phyloP scores from a whole-genome alignment of 2,797 vertebrate species.

The Numenius phaeopus region DNA sequence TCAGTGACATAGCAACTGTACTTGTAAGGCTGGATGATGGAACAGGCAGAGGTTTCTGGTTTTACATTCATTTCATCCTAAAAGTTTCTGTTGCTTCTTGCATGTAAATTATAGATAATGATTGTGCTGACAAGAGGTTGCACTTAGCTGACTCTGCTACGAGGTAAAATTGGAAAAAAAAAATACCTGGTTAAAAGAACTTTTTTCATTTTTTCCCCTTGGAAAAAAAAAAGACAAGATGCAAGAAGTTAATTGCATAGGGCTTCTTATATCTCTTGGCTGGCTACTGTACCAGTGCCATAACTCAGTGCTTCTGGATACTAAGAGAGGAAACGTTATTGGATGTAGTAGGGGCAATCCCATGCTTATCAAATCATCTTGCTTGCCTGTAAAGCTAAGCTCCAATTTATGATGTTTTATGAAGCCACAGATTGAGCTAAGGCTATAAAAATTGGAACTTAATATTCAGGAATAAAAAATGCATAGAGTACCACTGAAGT shows the following conservation, averaged over 20 bases:
- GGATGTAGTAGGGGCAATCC: conserved; percentile 57
- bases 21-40: conserved; percentile 33
- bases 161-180: not conserved
- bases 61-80: conserved; percentile 21
- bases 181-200: conserved; percentile 47
- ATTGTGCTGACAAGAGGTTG: not conserved
- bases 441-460: conserved; percentile 63
- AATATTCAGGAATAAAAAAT: conserved; percentile 67
- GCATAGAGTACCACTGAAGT: not conserved
- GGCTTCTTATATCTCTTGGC: not conserved
- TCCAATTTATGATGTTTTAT: conserved; percentile 63
- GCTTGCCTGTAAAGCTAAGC: conserved; percentile 44
- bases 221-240: not conserved
- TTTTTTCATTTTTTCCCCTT: not conserved
- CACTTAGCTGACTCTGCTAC: not conserved
- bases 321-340: not conserved
- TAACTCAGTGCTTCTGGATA: conserved; percentile 3
- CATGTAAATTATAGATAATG: conserved; percentile 56
- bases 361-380: conserved; percentile 53
- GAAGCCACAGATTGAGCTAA: conserved; percentile 49
- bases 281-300: not conserved
- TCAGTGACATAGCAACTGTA: conserved; percentile 19
- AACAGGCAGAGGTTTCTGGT: conserved; percentile 8
- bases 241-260: conserved; percentile 23
- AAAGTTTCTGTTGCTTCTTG: conserved; percentile 54